Percentiles rank a stretch among this genome's conserved stretches.
phyloP scores from a whole-genome alignment of 1,140 invertebrate species.

The Drosophila kurseongensis region DNA sequence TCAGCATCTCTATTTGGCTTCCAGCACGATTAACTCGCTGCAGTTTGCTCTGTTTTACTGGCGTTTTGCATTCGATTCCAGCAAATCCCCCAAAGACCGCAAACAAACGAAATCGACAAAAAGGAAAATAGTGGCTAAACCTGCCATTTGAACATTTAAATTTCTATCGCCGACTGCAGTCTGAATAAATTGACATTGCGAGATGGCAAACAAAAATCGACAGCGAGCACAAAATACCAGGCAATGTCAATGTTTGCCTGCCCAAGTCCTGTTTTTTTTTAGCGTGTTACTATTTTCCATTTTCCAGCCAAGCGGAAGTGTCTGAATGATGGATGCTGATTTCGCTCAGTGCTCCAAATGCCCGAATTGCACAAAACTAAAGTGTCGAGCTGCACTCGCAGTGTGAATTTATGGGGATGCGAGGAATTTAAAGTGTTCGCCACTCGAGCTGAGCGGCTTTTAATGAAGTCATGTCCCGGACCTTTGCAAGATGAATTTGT shows the following conservation, averaged over 20 bases:
- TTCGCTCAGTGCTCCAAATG: conserved; percentile 21
- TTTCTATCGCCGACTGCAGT: conserved; percentile 36
- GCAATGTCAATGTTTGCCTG: conserved; percentile 43
- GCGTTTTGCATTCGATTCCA: conserved; percentile 12
- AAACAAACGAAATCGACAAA: conserved; percentile 40
- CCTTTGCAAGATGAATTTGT: conserved; percentile 65
- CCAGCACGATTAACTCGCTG: conserved; percentile 21
- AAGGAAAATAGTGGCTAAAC: conserved; percentile 24
- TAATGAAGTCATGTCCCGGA: conserved; percentile 52
- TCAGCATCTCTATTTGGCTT: conserved; percentile 2
- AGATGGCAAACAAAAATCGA: conserved; percentile 23
- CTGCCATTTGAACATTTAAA: conserved; percentile 48
- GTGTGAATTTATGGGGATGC: conserved; percentile 23
- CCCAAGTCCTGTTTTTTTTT: not conserved
- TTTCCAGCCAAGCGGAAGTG: conserved; percentile 12
- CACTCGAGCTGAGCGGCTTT: conserved; percentile 50
- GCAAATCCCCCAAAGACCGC: conserved; percentile 42
- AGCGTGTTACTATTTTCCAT: not conserved
- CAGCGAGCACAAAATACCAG: conserved; percentile 14
- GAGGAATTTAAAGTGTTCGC: conserved; percentile 38
- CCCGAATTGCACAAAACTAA: conserved; percentile 18
- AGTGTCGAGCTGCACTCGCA: conserved; percentile 13
- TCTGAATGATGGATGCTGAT: conserved; percentile 29
- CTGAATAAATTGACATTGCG: conserved; percentile 41
- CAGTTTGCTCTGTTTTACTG: conserved; percentile 8